Percentiles rank a stretch among this genome's conserved stretches.
Conservation (phyloP, 2,113 vertebrate species). For the Tyto alba region DNA sequence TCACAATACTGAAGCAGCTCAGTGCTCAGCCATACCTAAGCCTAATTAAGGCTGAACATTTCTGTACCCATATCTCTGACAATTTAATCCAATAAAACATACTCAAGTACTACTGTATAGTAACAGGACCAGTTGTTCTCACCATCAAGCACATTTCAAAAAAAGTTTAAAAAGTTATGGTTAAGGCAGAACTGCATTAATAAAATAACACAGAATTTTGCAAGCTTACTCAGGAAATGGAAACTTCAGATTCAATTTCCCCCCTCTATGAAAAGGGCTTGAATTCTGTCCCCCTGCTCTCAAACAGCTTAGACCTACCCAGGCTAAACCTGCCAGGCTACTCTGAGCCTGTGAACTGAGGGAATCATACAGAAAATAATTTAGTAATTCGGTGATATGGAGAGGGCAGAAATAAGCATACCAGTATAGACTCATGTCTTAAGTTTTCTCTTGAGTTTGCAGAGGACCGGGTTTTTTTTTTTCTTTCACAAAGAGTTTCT, state of each 20-base stretch:
- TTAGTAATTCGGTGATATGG: not conserved
- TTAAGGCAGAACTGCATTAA: not conserved
- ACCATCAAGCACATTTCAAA: not conserved
- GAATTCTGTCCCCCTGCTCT: not conserved
- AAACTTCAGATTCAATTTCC: not conserved
- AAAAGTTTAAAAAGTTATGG: not conserved
- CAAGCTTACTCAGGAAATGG: not conserved
- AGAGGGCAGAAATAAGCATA: not conserved
- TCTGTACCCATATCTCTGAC: not conserved
- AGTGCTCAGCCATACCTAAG: not conserved
- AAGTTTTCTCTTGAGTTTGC: not conserved
- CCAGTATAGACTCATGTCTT: not conserved
- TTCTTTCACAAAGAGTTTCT: not conserved
- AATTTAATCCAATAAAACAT: not conserved
- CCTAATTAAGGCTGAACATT: not conserved
- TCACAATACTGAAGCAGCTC: not conserved
- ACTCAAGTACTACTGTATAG: not conserved
- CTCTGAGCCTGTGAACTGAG: not conserved
- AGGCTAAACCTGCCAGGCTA: not conserved
- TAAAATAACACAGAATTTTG: not conserved
- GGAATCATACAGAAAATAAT: not conserved
- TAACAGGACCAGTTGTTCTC: not conserved
- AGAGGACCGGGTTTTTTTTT: not conserved
- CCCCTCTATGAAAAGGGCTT: not conserved
- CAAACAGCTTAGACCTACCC: not conserved